Evolutionary conservation across 2,888 invertebrate species (phyloP), one percentile per base, ranked within the genome.

Genomic region (Pecten maximus): DNA sequence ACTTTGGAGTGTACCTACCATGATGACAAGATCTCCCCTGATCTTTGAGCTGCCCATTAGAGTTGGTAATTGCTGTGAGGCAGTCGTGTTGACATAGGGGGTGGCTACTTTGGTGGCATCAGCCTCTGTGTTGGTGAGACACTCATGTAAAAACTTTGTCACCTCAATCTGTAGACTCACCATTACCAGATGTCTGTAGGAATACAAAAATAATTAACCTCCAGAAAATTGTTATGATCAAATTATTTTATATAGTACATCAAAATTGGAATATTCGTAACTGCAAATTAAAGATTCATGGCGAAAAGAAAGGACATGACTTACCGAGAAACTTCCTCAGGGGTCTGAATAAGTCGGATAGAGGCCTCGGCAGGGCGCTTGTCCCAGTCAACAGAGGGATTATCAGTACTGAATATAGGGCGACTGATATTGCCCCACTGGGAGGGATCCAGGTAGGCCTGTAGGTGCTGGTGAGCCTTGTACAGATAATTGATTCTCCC

Each of bases 91-190:
- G 10, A 94, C 91, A 91, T 92, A 92, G 91, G 90, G 92, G 35
- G 93, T 93, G n/a, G 94, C 93, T 1, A 93, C 90, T 35, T 94
- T 92, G 0, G 94, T 92, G 23, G 94, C 93, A 87, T 94, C 94
- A 15, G 94, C 92, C 87, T 92, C 92, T 40, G 92, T 91, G 60
- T 92, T 93, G 86, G 94, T 94, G 40, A 96, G 92, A 93, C 95
- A 96, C 40, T 93, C 93, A 54, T 95, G 94, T 87, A 97, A 92
- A 91, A 94, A 96, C 90, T 98, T 98, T 0, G 98, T 98, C 0
- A 98, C 97, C 94, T 99, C 98, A 94, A 98, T 98, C 96, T 99
- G 99, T n/a, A 98, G 97, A 8, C 97, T 97, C 93, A 99, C 98
- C 0, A 98, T 98, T 90, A 98, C 98, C 93, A 98, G 98, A 93